phyloP scores from a whole-genome alignment of 2,888 invertebrate genomes.

The Thecocarcelia acutangulata region DNA sequence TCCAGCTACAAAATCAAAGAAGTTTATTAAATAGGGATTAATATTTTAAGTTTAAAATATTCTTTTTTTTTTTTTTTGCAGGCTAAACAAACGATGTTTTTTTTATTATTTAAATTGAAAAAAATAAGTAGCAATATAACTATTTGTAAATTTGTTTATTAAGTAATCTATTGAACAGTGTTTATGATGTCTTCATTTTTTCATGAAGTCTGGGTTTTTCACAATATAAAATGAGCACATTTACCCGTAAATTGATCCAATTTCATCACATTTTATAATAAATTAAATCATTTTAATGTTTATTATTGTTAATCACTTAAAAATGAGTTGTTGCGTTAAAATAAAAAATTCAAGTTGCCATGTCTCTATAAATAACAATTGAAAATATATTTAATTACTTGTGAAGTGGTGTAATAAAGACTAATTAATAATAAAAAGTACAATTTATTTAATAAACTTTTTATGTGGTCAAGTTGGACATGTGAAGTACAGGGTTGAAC shows the following conservation, averaged over 20 bases:
- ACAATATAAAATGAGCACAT: neutral
- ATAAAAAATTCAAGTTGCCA: conserved; percentile 10
- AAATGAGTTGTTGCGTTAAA: conserved; percentile 1
- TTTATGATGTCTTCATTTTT: neutral
- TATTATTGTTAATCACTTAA: neutral
- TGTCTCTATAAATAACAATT: conserved; percentile 16
- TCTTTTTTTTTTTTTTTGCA: no score
- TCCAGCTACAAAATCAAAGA: no score
- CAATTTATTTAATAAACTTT: conserved; percentile 11
- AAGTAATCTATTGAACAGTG: no score
- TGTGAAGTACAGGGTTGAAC: neutral
- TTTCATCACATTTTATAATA: conserved; percentile 27
- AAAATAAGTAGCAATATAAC: no score
- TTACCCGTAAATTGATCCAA: neutral
- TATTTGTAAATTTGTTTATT: no score
- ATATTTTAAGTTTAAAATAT: no score
- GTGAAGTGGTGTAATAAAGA: conserved; percentile 23
- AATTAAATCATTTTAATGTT: conserved; percentile 35
- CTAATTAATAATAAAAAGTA: conserved; percentile 31
- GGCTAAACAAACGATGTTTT: no score
- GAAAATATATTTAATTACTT: conserved; percentile 44
- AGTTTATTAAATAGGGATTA: no score
- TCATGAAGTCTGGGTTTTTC: neutral
- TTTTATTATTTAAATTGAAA: no score
- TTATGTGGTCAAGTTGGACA: conserved; percentile 23